Evolutionary conservation across 53 echinoderm and acorn worm genomes (phyloP).

Genomic region (Apostichopus leukothele): DNA sequence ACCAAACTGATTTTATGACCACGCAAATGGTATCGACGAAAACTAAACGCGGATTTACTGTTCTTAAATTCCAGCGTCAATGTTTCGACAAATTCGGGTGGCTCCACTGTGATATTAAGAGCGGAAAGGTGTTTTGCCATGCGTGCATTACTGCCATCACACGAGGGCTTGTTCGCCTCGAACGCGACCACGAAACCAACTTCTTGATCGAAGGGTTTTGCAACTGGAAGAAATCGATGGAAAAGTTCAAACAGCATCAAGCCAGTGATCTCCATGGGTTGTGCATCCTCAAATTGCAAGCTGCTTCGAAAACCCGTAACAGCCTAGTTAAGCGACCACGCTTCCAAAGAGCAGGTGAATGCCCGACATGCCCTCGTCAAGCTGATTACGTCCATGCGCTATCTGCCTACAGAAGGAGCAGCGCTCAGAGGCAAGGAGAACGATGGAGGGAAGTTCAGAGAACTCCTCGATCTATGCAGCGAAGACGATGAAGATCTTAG

Average conservation of each 20-base stretch:
- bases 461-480: conserved; percentile 7
- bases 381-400: conserved; percentile 44
- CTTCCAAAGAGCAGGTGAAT: conserved; percentile 20
- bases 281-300: conserved; percentile 17
- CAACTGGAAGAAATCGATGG: conserved; percentile 48
- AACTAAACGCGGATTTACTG: conserved; percentile 26
- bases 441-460: conserved; percentile 36
- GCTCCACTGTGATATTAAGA: conserved; percentile 13
- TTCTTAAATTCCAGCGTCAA: conserved; percentile 39
- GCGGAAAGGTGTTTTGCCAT: conserved; percentile 21
- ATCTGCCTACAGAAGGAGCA: conserved; percentile 43
- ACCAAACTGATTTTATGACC: conserved; percentile 27
- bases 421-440: conserved; percentile 48
- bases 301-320: conserved; percentile 15
- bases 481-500: conserved; percentile 41
- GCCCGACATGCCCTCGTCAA: conserved; percentile 46
- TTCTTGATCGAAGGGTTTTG: conserved; percentile 41
- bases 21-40: conserved; percentile 31
- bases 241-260: conserved; percentile 46
- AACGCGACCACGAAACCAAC: conserved; percentile 28
- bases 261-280: conserved; percentile 38
- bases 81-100: conserved; percentile 3
- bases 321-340: conserved; percentile 36
- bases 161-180: conserved; percentile 3
- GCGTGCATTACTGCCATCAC: conserved; percentile 28